These are phyloP conservation scores for Elaeidobius kamerunicus DNA, from an alignment of 2,888 invertebrate genomes.

Conservation along the genomic window DNA sequence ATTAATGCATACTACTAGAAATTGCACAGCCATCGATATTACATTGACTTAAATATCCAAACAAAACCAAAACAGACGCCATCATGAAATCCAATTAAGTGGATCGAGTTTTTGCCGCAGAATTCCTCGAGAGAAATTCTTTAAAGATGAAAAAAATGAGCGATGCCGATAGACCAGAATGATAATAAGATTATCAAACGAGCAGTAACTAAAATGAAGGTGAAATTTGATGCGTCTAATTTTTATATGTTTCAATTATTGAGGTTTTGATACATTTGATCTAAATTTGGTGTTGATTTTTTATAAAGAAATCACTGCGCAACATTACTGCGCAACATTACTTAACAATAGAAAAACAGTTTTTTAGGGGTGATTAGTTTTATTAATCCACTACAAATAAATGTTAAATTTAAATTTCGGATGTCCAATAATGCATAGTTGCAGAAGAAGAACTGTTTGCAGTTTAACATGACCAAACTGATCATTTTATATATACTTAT, in stretches of 20 bases:
- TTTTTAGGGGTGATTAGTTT: no score
- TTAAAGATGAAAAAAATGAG: conserved; percentile 17
- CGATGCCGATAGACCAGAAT: conserved; percentile 16
- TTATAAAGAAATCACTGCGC: no score
- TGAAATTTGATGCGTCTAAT: conserved; percentile 16
- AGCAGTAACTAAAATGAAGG: conserved; percentile 11
- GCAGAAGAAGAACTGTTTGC: no score
- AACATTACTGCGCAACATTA: no score
- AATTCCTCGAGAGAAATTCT: conserved; percentile 20
- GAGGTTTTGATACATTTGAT: no score
- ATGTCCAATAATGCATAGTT: no score
- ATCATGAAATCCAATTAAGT: conserved; percentile 20
- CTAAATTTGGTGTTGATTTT: no score
- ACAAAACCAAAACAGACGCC: conserved; percentile 20
- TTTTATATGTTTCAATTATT: conserved; percentile 3
- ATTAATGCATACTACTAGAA: conserved; percentile 18
- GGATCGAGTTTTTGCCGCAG: conserved; percentile 19
- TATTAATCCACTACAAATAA: no score
- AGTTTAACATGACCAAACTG: no score
- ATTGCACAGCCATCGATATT: conserved; percentile 7
- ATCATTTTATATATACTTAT: no score
- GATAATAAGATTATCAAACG: conserved; percentile 18
- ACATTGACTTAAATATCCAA: conserved; percentile 19
- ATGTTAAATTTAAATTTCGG: no score
- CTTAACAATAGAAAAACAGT: no score